phyloP scores from a whole-genome alignment of 1,140 invertebrate species.

The Drosophila kikkawai region DNA sequence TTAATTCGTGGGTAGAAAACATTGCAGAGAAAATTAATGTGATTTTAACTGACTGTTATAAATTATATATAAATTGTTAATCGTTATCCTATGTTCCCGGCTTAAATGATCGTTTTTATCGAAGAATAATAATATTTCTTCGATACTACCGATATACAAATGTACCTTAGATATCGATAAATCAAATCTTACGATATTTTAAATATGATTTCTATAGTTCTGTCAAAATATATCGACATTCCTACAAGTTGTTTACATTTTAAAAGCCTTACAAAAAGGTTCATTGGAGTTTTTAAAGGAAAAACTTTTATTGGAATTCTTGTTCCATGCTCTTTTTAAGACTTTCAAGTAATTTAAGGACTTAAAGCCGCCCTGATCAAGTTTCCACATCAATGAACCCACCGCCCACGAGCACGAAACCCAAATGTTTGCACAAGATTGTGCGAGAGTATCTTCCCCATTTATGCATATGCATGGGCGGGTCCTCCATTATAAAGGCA shows the following conservation, averaged over 20 bases:
- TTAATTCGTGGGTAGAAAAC: not conserved
- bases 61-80: too few species aligned
- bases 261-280: not conserved
- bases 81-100: too few species aligned
- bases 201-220: not conserved
- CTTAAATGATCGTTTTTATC: too few species aligned
- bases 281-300: not conserved
- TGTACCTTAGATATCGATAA: too few species aligned
- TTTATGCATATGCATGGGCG: slow-evolving; percentile 58
- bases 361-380: slow-evolving; percentile 31
- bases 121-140: too few species aligned
- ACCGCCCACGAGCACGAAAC: slow-evolving; percentile 37
- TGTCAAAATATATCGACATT: not conserved
- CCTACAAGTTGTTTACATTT: not conserved
- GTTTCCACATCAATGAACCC: slow-evolving; percentile 30
- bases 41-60: too few species aligned
- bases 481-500: slow-evolving; percentile 67
- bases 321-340: not conserved
- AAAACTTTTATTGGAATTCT: too few species aligned
- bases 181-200: too few species aligned
- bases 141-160: too few species aligned
- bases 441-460: slow-evolving; percentile 40
- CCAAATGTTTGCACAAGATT: slow-evolving; percentile 53
- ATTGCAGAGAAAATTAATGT: not conserved
- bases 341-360: slow-evolving; percentile 17